Evolutionary conservation across 2,113 vertebrate genomes (phyloP), one percentile per base, ranked within the genome.

Genomic region (Tichodroma muraria): DNA sequence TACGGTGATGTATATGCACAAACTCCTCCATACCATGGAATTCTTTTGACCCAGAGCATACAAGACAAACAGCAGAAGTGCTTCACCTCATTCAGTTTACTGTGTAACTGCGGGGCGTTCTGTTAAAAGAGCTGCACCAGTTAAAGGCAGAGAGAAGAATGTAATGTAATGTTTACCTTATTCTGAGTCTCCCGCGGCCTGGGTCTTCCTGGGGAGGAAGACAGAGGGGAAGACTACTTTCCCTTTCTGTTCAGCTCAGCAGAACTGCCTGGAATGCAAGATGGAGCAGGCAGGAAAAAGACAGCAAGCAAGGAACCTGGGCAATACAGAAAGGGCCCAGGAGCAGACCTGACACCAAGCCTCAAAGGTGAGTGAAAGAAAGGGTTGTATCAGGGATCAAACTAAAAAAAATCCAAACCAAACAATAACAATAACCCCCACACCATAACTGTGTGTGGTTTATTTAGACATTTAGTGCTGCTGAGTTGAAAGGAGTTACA

Each of bases 221-320:
- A 96, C 96, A 96, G 95, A 96, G 96, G 96, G 96, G 96, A 96
- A 96, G 96, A 96, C 90, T 96, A 96, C 85, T 96, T 96, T 95
- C 95, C 96, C 96, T 96, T 96, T 96, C 82, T 96, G 95, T 96
- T 96, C 95, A 96, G 96, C 96, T 96, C 85, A 4, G 96, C 92
- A 96, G 96, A 96, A 96, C 96, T 96, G 96, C 95, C 96, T 96
- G 96, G 95, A 96, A 96, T 96, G 95, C 95, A 96, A 95, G 96
- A 96, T 96, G 95, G 86, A 96, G 96, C 96, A 93, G 96, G 94
- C 95, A 96, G 96, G 94, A 95, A 94, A 96, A 96, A 83, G 95
- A 94, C 90, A 96, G 92, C 94, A 96, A 96, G 95, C 95, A 96
- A 96, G 90, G 90, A 96, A 96, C 94, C 92, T 0, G 60, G 95